Evolutionary conservation across 1,140 invertebrate species (phyloP).

Genomic region (Scaptodrosophila lebanonensis): DNA sequence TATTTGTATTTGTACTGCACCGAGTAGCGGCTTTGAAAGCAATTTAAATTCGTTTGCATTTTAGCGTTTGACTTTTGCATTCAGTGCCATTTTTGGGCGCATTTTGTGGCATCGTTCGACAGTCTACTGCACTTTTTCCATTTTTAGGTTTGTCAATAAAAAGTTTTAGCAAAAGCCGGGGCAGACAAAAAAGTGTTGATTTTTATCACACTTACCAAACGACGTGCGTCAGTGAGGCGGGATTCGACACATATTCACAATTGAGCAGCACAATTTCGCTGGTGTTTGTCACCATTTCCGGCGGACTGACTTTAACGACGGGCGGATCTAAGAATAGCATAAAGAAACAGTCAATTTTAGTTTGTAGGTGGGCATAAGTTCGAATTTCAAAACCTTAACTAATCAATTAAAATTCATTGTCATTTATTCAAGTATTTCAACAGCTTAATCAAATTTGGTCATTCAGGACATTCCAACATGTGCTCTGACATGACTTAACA

Average conservation of each 20-base stretch:
- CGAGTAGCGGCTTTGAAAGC: conserved; percentile 32
- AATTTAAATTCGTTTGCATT: conserved; percentile 55
- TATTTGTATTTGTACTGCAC: background rate
- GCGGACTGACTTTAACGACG: conserved; percentile 84
- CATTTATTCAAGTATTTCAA: background rate
- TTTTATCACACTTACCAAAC: conserved; percentile 82
- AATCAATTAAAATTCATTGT: conserved; percentile 1
- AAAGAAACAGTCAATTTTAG: no score
- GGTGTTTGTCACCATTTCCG: conserved; percentile 88
- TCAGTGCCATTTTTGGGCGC: conserved; percentile 26
- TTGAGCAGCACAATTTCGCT: conserved; percentile 84
- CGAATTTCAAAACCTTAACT: no score
- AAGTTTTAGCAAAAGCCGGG: conserved; percentile 1
- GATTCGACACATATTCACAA: conserved; percentile 90
- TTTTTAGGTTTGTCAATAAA: conserved; percentile 4
- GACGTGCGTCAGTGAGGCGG: conserved; percentile 84
- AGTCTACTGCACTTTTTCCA: background rate
- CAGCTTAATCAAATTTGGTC: background rate
- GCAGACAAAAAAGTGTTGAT: background rate
- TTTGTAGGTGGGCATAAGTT: no score
- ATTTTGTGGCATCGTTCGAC: conserved; percentile 1
- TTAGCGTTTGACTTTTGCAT: conserved; percentile 45
- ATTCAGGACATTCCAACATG: no score
- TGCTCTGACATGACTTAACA: no score
- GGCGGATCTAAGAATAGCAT: conserved; percentile 85